Evolutionary conservation across 2,797 vertebrate genomes (phyloP).

Genomic region (Sebastes jordani): DNA sequence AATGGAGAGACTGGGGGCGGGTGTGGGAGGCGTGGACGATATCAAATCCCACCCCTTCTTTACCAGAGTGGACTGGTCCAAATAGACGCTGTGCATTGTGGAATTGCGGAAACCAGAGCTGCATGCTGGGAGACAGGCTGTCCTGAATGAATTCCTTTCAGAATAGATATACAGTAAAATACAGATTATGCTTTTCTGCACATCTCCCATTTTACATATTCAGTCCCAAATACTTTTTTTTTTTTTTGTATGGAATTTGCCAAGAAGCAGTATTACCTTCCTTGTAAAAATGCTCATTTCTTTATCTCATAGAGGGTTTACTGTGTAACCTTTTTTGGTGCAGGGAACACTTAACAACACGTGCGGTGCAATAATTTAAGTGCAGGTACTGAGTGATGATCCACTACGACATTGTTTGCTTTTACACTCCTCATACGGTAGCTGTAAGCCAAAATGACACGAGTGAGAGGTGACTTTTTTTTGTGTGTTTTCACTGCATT

Average conservation of each 20-base stretch:
- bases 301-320: conserved; percentile 26
- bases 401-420: conserved; percentile 38
- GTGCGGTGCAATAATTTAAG: conserved; percentile 59
- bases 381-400: conserved; percentile 27
- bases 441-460: conserved; percentile 44
- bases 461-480: conserved; percentile 3
- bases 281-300: conserved; percentile 1
- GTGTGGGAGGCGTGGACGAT: conserved; percentile 93
- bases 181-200: conserved; percentile 23
- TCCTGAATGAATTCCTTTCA: conserved; percentile 9
- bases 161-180: conserved; percentile 13
- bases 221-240: not conserved
- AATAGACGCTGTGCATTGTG: conserved; percentile 67
- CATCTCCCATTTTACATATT: not conserved
- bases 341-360: conserved; percentile 45
- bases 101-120: conserved; percentile 15
- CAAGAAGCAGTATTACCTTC: conserved; percentile 41
- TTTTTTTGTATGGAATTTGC: conserved; percentile 24
- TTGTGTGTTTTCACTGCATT: not conserved
- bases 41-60: conserved; percentile 99
- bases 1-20: conserved; percentile 91
- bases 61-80: conserved; percentile 88
- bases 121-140: conserved; percentile 24
- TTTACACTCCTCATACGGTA: conserved; percentile 22
- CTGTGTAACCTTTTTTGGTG: conserved; percentile 21